Base-by-base conservation (phyloP, 2,888 invertebrate genomes). In the Aphidoletes aphidimyza region DNA sequence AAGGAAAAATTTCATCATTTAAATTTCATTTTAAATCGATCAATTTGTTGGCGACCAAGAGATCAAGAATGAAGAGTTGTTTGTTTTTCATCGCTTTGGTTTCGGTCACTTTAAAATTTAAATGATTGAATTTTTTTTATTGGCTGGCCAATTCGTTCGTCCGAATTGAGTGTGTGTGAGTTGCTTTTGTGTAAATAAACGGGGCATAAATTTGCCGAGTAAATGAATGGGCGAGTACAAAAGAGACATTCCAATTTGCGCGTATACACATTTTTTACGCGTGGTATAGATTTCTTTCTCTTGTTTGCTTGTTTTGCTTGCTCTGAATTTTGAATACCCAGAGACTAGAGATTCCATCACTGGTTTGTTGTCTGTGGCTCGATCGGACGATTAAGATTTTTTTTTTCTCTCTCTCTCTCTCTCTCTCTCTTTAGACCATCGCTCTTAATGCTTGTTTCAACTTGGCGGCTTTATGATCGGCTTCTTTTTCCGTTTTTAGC, bases 11-110 rank as follows among this genome's bases (percentile, higher is more conserved):
- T 54, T n/a, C n/a, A n/a, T n/a, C n/a, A n/a, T n/a, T n/a, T n/a
- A n/a, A n/a, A n/a, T n/a, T n/a, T 54, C 54, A 54, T 54, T 69
- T 69, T 69, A 69, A 69, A 69, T 69, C 69, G 69, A 69, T 69
- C 69, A 69, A 69, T 69, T 69, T 69, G 69, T 69, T 30, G 30
- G n/a, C n/a, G n/a, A n/a, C n/a, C n/a, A n/a, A 14, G 42, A 69
- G 11, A 69, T 30, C 34, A 69, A 69, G 69, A 69, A 69, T 30
- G 69, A 69, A 69, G 30, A 69, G 69, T 69, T 69, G 69, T 69
- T 69, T 30, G 69, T 69, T 69, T 69, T 69, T 69, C 69, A 30
- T 69, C 34, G 3, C 69, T 30, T 14, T 69, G 30, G 19, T 42
- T 42, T 6, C 34, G 5, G 69, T 69, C n/a, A 69, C 54, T 54